Conservation (phyloP, 2,797 vertebrate species). For the Lates japonicus region DNA sequence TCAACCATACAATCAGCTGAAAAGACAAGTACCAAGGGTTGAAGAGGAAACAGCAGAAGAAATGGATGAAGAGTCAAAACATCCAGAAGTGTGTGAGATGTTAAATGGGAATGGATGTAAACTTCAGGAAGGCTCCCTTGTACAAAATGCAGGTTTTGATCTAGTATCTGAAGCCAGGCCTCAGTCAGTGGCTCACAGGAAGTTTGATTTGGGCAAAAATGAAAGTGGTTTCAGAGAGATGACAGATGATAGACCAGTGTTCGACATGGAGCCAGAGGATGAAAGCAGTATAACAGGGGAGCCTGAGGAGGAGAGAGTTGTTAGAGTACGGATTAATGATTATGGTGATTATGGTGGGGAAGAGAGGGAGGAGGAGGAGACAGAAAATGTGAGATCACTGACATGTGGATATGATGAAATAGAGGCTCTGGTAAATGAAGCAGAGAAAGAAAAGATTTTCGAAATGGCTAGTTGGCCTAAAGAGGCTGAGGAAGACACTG, state of each 20-base stretch:
- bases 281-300: constrained; percentile 12
- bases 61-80: constrained; percentile 26
- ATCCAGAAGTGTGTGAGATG: neutral
- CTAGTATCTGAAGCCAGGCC: constrained; percentile 13
- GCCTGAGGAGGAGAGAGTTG: constrained; percentile 9
- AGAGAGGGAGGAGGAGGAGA: constrained; percentile 13
- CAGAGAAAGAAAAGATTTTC: constrained; percentile 1
- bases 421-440: constrained; percentile 3
- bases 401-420: constrained; percentile 24
- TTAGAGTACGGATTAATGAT: constrained; percentile 5
- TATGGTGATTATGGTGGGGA: constrained; percentile 13
- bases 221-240: constrained; percentile 19
- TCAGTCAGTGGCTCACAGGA: neutral
- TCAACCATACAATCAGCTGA: constrained; percentile 34
- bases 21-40: constrained; percentile 47
- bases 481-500: neutral
- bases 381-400: constrained; percentile 8
- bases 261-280: constrained; percentile 25
- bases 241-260: constrained; percentile 28
- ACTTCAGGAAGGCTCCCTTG: neutral
- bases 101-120: constrained; percentile 20
- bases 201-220: constrained; percentile 20
- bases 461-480: constrained; percentile 33
- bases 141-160: constrained; percentile 17
- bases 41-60: constrained; percentile 67